Evolutionary conservation across 2,888 invertebrate species (phyloP).

Genomic region (Glyphotaelius pellucidus): DNA sequence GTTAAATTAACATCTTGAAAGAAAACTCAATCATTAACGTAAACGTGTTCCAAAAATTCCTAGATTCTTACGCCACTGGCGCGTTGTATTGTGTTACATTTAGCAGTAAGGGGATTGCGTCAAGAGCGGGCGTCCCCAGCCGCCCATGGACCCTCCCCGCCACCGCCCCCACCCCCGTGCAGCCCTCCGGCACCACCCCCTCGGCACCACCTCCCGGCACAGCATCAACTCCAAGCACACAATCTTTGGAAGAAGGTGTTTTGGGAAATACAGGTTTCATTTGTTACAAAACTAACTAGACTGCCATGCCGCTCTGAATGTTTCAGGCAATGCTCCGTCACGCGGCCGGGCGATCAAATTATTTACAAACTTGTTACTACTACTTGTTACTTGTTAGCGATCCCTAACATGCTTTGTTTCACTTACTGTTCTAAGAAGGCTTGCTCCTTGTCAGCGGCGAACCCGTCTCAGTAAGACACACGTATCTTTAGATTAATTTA

Average conservation of each 20-base stretch:
- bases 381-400: neutral
- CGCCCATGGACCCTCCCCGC: conserved; percentile 51
- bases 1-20: too few relatives aligned
- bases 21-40: too few relatives aligned
- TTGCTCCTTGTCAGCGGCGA: neutral
- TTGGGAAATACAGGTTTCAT: conserved; percentile 56
- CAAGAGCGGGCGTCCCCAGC: conserved; percentile 59
- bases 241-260: conserved; percentile 56
- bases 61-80: conserved; percentile 26
- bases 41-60: neutral
- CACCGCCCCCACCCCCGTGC: neutral
- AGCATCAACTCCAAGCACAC: conserved; percentile 46
- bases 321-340: conserved; percentile 17
- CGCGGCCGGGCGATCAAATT: conserved; percentile 30
- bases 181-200: neutral
- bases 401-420: neutral
- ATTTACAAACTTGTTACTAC: conserved; percentile 27
- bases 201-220: neutral
- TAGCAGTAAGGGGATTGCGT: conserved; percentile 65
- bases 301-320: conserved; percentile 26
- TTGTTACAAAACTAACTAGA: conserved; percentile 52
- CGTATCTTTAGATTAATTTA: neutral
- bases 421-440: neutral
- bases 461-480: neutral
- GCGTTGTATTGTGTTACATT: conserved; percentile 61